Percentiles rank a stretch among this genome's conserved stretches.
Conservation (phyloP, 2,888 invertebrate species). For the Cryptocheilus praepositus region DNA sequence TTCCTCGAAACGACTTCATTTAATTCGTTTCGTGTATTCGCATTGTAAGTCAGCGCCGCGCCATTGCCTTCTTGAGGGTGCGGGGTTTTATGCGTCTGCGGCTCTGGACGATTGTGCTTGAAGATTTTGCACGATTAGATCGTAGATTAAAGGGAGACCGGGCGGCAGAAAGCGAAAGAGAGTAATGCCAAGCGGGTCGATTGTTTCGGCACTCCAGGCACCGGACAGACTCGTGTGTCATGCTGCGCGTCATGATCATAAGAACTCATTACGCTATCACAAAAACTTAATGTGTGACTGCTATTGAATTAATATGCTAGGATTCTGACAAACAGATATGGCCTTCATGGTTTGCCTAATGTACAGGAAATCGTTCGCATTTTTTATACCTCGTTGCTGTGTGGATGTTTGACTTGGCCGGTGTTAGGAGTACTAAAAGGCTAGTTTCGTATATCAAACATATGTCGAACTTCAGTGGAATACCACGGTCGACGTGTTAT, state of each 20-base stretch:
- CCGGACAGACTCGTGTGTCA: slow-evolving; percentile 3
- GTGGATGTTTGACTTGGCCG: neutral
- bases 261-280: slow-evolving; percentile 26
- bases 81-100: slow-evolving; percentile 2
- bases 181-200: slow-evolving; percentile 29
- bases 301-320: slow-evolving; percentile 11
- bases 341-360: no score
- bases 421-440: no score
- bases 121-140: slow-evolving; percentile 55
- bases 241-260: slow-evolving; percentile 13
- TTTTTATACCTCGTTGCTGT: neutral
- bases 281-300: slow-evolving; percentile 17
- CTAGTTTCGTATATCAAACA: no score
- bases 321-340: no score
- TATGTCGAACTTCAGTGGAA: no score
- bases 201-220: slow-evolving; percentile 27
- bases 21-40: slow-evolving; percentile 38
- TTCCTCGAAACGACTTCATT: slow-evolving; percentile 65
- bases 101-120: slow-evolving; percentile 15
- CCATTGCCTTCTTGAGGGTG: slow-evolving; percentile 18
- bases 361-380: no score
- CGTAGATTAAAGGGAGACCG: slow-evolving; percentile 44
- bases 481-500: no score
- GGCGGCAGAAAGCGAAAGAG: slow-evolving; percentile 1
- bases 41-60: slow-evolving; percentile 6